phyloP scores from a whole-genome alignment of 2,113 vertebrate species.

The Sphyrna mokarran region DNA sequence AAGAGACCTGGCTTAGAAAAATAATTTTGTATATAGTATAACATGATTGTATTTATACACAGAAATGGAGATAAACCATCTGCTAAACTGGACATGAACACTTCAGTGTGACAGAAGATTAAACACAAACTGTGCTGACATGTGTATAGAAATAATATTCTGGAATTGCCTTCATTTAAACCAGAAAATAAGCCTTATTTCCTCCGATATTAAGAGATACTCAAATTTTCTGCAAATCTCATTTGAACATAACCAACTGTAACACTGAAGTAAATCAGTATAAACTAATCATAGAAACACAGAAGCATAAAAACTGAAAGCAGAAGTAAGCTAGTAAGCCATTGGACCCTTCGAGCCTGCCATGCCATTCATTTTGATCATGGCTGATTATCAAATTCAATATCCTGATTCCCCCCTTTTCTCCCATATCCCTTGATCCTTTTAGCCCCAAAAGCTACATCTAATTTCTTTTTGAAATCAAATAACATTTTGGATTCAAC shows the following conservation, averaged over 20 bases:
- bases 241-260: neutral
- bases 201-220: neutral
- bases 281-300: neutral
- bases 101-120: neutral
- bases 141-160: neutral
- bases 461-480: too few relatives aligned
- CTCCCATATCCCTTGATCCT: too few relatives aligned
- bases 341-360: too few relatives aligned
- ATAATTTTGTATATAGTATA: slow-evolving; percentile 11
- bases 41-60: neutral
- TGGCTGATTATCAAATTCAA: too few relatives aligned
- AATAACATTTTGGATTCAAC: too few relatives aligned
- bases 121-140: neutral
- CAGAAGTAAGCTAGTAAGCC: too few relatives aligned
- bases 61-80: neutral
- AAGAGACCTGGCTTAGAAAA: neutral
- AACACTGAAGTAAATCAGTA: neutral
- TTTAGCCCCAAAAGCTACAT: too few relatives aligned
- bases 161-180: neutral
- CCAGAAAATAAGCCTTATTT: neutral
- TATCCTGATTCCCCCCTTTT: too few relatives aligned
- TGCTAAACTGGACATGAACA: neutral
- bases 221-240: neutral
- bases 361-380: too few relatives aligned
- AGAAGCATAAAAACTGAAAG: too few relatives aligned